These are phyloP conservation scores for Amphiprion ocellaris DNA, from an alignment of 2,113 vertebrate genomes.

Conservation along the genomic window DNA sequence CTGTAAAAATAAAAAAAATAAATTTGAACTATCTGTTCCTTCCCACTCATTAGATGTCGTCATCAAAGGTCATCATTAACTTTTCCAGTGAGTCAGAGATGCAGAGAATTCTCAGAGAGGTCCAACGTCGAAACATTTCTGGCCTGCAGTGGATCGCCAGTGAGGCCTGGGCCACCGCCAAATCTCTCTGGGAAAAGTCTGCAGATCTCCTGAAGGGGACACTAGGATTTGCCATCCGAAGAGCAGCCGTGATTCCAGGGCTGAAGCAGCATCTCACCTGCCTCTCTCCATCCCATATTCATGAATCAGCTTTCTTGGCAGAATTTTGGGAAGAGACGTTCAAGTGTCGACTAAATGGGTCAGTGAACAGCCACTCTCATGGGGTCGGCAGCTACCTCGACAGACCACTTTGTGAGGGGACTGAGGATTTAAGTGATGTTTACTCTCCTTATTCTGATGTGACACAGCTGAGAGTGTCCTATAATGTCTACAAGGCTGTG, in stretches of 20 bases:
- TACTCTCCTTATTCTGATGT: slow-evolving; percentile 78
- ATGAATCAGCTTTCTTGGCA: slow-evolving; percentile 62
- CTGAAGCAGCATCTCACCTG: slow-evolving; percentile 67
- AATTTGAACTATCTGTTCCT: not conserved
- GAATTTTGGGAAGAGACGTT: slow-evolving; percentile 84
- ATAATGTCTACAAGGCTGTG: slow-evolving; percentile 85
- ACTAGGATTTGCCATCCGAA: slow-evolving; percentile 81
- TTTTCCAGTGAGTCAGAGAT: slow-evolving; percentile 80
- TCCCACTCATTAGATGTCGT: slow-evolving; percentile 45
- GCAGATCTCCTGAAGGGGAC: slow-evolving; percentile 74
- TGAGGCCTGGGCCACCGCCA: slow-evolving; percentile 82
- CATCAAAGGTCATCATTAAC: slow-evolving; percentile 79
- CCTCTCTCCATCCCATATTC: slow-evolving; percentile 40
- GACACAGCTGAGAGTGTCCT: slow-evolving; percentile 80
- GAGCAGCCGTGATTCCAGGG: slow-evolving; percentile 74
- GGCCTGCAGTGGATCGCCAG: slow-evolving; percentile 82
- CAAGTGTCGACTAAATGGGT: slow-evolving; percentile 73
- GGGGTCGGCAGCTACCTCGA: not conserved
- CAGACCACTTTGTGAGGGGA: slow-evolving; percentile 68
- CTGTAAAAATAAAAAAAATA: too few species aligned
- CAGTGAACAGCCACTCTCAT: slow-evolving; percentile 70
- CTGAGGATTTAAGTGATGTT: slow-evolving; percentile 69
- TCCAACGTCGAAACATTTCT: slow-evolving; percentile 70
- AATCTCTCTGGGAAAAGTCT: slow-evolving; percentile 75
- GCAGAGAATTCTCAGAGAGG: slow-evolving; percentile 72